Evolutionary conservation across 1,140 invertebrate genomes (phyloP), one percentile per base, ranked within the genome.

Genomic region (Coptotermes formosanus): DNA sequence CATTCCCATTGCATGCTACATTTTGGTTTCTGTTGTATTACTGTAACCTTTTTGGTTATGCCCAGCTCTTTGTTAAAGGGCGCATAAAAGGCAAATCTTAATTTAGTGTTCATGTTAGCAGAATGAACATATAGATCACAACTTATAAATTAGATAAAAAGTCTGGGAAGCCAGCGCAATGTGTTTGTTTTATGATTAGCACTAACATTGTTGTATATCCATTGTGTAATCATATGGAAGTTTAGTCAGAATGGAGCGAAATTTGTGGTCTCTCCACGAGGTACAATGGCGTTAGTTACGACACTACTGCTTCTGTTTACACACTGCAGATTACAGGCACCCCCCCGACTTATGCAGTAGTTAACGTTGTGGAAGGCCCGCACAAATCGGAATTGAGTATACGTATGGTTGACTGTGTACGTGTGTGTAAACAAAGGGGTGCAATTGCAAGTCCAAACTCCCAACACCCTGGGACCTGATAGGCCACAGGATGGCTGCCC

Each of bases 71-170:
- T 75, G 64, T n/a, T 75, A 30, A 64, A 25, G 64, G 9, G 64
- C 64, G n/a, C 14, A 14, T 30, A 8, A 30, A 75, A 75, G n/a
- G n/a, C n/a, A 30, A 7, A 75, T 75, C 59, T 30, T 75, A 75
- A 75, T 75, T 75, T 75, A 75, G 64, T 75, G 64, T 75, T 75
- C 64, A 75, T 75, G 64, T 75, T 75, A 75, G 64, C 64, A 75
- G n/a, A 75, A 30, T 75, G 64, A 75, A n/a, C 6, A 30, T 30
- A 75, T 75, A 75, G 64, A 75, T 75, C 25, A 64, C 12, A 64
- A 23, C 25, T 30, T 75, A 64, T 16, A 75, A 75, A 30, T n/a
- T 75, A 75, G 64, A 25, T 75, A 75, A 75, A 75, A 75, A 75
- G n/a, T 55, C 64, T 75, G 64, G 64, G 64, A 75, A 30, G 64